These are phyloP conservation scores for Dunckerocampus dactyliophorus DNA, from an alignment of 2,113 vertebrate species.

Conservation along the genomic window DNA sequence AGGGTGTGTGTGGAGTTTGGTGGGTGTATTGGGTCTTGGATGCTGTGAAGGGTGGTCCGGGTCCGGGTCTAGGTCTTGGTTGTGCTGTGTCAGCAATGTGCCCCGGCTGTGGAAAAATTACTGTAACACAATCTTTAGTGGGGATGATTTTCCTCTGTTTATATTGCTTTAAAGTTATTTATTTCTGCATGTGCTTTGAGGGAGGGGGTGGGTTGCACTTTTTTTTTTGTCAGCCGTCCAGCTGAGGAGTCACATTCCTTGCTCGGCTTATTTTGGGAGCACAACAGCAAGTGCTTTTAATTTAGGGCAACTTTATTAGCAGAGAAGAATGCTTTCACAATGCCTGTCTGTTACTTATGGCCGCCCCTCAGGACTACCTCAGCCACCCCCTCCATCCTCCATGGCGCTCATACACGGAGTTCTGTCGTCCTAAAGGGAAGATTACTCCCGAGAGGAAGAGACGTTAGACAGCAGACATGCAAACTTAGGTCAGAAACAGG, in stretches of 20 bases:
- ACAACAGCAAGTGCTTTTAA: conserved; percentile 63
- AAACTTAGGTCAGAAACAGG: conserved; percentile 36
- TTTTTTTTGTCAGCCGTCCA: conserved; percentile 44
- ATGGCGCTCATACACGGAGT: conserved; percentile 13
- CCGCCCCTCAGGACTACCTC: not conserved
- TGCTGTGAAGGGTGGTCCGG: conserved; percentile 7
- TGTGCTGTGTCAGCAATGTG: conserved; percentile 58
- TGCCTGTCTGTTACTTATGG: conserved; percentile 46
- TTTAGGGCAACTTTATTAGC: conserved; percentile 63
- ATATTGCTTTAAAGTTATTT: conserved; percentile 16
- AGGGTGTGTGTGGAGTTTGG: not conserved
- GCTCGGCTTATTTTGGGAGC: conserved; percentile 47
- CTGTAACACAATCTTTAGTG: conserved; percentile 9
- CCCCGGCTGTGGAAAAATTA: conserved; percentile 7
- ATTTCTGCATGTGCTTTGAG: conserved; percentile 6
- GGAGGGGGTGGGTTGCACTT: not conserved
- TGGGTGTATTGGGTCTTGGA: conserved; percentile 6
- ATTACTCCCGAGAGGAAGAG: conserved; percentile 3
- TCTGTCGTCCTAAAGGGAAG: not conserved
- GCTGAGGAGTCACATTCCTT: conserved; percentile 47
- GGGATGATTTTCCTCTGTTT: conserved; percentile 16
- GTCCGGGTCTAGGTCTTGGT: conserved; percentile 11
- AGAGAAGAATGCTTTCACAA: conserved; percentile 63
- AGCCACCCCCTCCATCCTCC: not conserved
- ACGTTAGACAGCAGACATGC: not conserved